Base-by-base conservation (phyloP, 2,797 vertebrate species). In the Hippocampus kuda region DNA sequence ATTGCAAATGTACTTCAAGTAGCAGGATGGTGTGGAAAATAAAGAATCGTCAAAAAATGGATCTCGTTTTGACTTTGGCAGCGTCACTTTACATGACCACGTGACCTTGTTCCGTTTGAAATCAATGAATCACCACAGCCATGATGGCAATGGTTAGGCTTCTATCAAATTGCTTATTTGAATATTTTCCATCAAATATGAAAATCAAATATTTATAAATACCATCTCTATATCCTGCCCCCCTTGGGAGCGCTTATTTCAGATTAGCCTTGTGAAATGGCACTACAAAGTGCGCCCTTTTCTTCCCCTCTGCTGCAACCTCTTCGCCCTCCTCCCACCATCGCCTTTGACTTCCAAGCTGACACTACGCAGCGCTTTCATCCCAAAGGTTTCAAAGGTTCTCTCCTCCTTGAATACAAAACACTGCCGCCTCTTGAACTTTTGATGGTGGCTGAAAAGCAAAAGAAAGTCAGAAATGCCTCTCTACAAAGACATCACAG, bases 371-470 rank as follows among this genome's bases (percentile, higher is more conserved):
- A 78, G 74, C 74, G 74, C 88, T 91, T 90, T 92, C 85, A 91
- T 89, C 88, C 89, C 74, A 78, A 84, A 85, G 82, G 83, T 91
- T 91, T 91, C 88, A 90, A 90, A 91, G 88, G 85, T 88, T 90
- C 84, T 79, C 83, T 79, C 82, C 84, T 83, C 83, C 72, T 83
- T 89, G 90, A 91, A 92, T 92, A 91, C 90, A 91, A 91, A 91
- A 91, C 87, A 90, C 85, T 81, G 65, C 71, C 85, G 87, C 85
- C 87, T 89, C 85, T 87, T 91, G 89, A 91, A 92, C 89, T 91
- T 90, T 89, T 91, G 88, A 92, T 91, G 90, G 88, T 83, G 88
- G 85, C 87, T 88, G 87, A 89, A 90, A 87, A 87, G 86, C 79
- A 84, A 85, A 86, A 82, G 84, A 91, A 89, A 88, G 84, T 87